Conservation (phyloP, 2,888 invertebrate genomes). For the Nephrotoma appendiculata region DNA sequence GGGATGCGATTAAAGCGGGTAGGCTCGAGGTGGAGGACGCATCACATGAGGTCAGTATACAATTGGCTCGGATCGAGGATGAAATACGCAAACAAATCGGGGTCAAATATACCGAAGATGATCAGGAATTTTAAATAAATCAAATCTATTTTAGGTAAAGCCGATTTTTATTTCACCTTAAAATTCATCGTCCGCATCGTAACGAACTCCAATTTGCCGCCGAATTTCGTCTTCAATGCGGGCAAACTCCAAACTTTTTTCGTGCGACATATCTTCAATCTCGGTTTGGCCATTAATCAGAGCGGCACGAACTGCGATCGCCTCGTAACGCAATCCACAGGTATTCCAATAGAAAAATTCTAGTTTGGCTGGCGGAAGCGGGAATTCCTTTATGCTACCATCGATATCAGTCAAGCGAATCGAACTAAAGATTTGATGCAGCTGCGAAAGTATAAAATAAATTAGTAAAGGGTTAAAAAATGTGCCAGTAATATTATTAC, state of each 20-base stretch:
- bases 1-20: conserved; percentile 52
- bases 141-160: too few species aligned
- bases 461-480: not conserved
- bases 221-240: conserved; percentile 58
- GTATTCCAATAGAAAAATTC: conserved; percentile 54
- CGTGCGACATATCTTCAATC: conserved; percentile 50
- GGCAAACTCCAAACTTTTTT: conserved; percentile 53
- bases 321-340: conserved; percentile 61
- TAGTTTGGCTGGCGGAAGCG: conserved; percentile 42
- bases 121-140: conserved; percentile 14
- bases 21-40: conserved; percentile 53
- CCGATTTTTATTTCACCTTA: not conserved
- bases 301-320: conserved; percentile 59
- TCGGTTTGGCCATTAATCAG: conserved; percentile 51
- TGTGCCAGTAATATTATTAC: conserved; percentile 10
- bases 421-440: conserved; percentile 53
- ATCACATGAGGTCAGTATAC: conserved; percentile 49
- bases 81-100: conserved; percentile 55
- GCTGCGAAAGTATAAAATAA: not conserved
- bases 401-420: conserved; percentile 49
- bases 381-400: conserved; percentile 45
- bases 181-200: conserved; percentile 34
- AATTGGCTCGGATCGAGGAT: conserved; percentile 57
- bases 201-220: conserved; percentile 50
- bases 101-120: conserved; percentile 42